Evolutionary conservation across 2,113 vertebrate species (phyloP), one percentile per base, ranked within the genome.

Genomic region (Poeciliopsis retropinna): DNA sequence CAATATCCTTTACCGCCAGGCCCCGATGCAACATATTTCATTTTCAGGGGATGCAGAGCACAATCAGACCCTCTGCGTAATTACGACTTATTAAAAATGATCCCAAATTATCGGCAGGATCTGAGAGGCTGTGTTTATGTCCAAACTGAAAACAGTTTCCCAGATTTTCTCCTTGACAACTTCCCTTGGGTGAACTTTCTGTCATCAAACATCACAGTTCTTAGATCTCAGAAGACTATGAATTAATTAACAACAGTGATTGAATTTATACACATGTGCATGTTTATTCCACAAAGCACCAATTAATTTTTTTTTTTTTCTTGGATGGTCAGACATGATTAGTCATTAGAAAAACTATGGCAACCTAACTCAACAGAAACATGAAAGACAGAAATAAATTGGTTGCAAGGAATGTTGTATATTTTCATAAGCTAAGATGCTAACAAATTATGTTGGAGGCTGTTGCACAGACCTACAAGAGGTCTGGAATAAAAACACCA

Each of bases 1-100:
- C 93, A 95, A 95, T 95, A 95, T 95, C 94, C 94, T 94, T 94
- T 94, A 93, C 94, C 91, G 93, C 94, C 94, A 94, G 90, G 91
- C 93, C 93, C 93, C 79, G 44, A 92, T 92, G 92, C 89, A 94
- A 93, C 92, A 94, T 95, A 94, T 94, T 95, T 95, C 93, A 94
- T 94, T 93, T 95, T 94, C 92, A 92, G 92, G 89, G 91, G 91
- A 91, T 94, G 93, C 93, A 84, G 92, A 92, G 92, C 92, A 93
- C 93, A 93, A 92, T 93, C 92, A 94, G 92, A 94, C 92, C 92
- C 91, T 93, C 88, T 86, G 89, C 89, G 86, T 94, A 93, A 95
- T 95, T 94, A 94, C 89, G 90, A 94, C 93, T 94, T 94, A 94
- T 94, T 94, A 94, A 95, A 95, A 94, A 94, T 90, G 89, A 93